A percentile compares a stretch with the other conserved stretches of the same genome.
Evolutionary conservation across 2,113 vertebrate species (phyloP).

Genomic region (Carassius carassius): DNA sequence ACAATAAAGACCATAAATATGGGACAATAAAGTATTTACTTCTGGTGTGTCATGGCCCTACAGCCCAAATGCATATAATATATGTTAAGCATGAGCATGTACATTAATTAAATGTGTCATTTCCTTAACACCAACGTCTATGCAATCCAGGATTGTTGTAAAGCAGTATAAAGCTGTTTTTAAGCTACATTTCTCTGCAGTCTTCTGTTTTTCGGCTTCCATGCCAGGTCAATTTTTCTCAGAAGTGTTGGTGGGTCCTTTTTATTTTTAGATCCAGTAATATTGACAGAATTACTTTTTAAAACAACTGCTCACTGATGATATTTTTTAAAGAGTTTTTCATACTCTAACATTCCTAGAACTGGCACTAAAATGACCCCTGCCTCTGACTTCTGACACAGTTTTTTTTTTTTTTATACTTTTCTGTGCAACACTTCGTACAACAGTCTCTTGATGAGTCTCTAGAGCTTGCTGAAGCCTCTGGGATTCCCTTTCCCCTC

Average conservation of each 20-base stretch:
- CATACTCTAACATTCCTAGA: neutral
- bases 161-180: neutral
- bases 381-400: neutral
- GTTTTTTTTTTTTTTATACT: neutral
- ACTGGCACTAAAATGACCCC: neutral
- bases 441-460: neutral
- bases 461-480: slow-evolving; percentile 7
- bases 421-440: neutral
- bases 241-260: neutral
- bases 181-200: neutral
- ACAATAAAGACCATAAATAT: neutral
- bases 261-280: neutral
- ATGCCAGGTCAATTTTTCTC: neutral
- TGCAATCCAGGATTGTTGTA: neutral
- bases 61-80: neutral
- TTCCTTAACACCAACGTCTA: neutral
- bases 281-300: neutral
- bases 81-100: neutral
- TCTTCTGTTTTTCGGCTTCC: neutral
- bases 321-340: neutral
- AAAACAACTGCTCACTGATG: neutral
- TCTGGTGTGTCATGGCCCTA: neutral
- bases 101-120: neutral
- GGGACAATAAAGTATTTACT: neutral
- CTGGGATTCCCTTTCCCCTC: neutral